Percentiles rank a stretch among this genome's conserved stretches.
Evolutionary conservation across 2,113 vertebrate genomes (phyloP).

Genomic region (Chiloscyllium plagiosum): DNA sequence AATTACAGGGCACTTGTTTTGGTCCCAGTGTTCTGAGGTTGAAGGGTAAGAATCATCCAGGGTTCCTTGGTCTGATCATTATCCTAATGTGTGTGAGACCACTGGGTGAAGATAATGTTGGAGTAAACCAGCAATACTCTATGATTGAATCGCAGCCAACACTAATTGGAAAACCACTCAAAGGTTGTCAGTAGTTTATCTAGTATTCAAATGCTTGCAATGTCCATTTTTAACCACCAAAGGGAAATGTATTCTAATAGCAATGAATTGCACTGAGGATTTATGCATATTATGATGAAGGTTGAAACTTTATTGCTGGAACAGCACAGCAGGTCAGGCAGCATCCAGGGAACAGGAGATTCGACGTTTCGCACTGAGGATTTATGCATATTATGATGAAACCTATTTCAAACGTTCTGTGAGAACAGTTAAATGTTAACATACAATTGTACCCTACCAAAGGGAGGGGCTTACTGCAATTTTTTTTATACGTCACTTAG

Average conservation of each 20-base stretch:
- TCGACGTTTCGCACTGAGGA: background rate
- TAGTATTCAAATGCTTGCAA: background rate
- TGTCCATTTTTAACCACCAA: background rate
- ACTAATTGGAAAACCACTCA: background rate
- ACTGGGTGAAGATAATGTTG: background rate
- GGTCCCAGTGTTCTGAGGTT: background rate
- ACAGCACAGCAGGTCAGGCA: too few species aligned
- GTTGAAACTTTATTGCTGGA: too few species aligned
- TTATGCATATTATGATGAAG: background rate
- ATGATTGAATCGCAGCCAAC: background rate
- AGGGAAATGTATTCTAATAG: background rate
- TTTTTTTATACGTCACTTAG: too few species aligned
- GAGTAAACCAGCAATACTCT: background rate
- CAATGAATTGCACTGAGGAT: background rate
- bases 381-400: background rate
- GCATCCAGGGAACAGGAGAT: too few species aligned
- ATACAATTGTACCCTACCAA: too few species aligned
- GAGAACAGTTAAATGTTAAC: too few species aligned
- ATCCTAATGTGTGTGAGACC: background rate
- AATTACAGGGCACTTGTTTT: background rate
- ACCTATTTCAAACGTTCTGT: too few species aligned
- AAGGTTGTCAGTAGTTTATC: background rate
- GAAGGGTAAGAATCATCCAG: background rate
- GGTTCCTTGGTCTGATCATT: background rate
- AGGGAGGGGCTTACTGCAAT: too few species aligned